Evolutionary conservation across 1,140 invertebrate species (phyloP).

Genomic region (Hylaeus volcanicus): DNA sequence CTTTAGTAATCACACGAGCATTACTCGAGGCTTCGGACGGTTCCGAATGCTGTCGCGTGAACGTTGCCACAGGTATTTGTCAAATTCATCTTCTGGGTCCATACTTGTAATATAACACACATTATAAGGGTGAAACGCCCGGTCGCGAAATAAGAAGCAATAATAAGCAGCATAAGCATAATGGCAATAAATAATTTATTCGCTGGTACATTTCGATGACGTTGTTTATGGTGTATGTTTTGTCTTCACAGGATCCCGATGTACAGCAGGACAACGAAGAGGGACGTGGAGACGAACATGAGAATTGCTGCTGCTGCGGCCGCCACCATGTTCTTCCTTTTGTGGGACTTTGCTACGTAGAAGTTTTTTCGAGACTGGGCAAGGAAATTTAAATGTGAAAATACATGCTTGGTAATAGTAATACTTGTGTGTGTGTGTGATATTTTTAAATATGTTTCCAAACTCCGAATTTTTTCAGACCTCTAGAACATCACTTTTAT

Average conservation of each 20-base stretch:
- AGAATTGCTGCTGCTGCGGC: neutral
- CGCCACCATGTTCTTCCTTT: slow-evolving; percentile 34
- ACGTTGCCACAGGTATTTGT: neutral
- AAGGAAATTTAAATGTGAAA: neutral
- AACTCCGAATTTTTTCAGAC: too few relatives aligned
- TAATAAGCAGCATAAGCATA: too few relatives aligned
- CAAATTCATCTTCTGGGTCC: neutral
- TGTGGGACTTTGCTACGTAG: slow-evolving; percentile 33
- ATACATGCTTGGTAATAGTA: too few relatives aligned
- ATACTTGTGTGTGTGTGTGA: too few relatives aligned
- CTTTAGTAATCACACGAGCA: neutral
- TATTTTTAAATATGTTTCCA: too few relatives aligned
- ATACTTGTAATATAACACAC: too few relatives aligned
- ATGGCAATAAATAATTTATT: slow-evolving; percentile 33
- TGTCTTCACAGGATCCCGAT: slow-evolving; percentile 38
- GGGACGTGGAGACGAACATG: slow-evolving; percentile 37
- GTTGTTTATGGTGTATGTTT: too few relatives aligned
- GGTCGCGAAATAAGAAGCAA: neutral
- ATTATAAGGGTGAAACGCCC: neutral
- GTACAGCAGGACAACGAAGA: slow-evolving; percentile 49
- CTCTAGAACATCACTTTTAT: too few relatives aligned
- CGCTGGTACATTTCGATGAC: neutral
- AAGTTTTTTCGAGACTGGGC: slow-evolving; percentile 60
- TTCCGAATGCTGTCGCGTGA: neutral
- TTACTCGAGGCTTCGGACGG: neutral